Conservation (phyloP, 2,888 invertebrate genomes). For the Pterostichus niger region DNA sequence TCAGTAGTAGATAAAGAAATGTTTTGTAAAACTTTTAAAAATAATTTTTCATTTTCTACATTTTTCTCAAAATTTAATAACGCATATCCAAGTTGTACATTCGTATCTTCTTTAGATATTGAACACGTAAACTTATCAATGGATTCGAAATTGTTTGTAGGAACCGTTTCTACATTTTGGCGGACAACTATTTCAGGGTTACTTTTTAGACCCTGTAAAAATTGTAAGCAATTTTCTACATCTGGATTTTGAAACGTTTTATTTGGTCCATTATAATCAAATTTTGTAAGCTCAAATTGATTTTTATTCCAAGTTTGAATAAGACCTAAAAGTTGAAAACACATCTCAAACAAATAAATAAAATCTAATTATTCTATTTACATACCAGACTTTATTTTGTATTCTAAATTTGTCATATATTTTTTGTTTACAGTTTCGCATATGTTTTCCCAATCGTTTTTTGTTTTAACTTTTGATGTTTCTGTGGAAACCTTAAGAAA, state of each 20-base stretch:
- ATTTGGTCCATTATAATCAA: constrained; percentile 11
- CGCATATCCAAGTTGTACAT: constrained; percentile 10
- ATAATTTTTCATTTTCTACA: constrained; percentile 1
- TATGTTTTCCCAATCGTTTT: constrained; percentile 7
- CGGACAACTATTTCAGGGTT: too few species aligned
- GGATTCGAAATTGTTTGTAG: neutral
- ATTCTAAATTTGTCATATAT: constrained; percentile 10
- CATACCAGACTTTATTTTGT: constrained; percentile 18
- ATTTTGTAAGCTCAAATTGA: neutral
- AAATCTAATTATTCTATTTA: neutral
- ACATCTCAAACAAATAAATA: neutral
- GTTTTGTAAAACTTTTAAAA: neutral
- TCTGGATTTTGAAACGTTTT: constrained; percentile 1
- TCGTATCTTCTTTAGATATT: neutral
- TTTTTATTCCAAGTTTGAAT: constrained; percentile 28
- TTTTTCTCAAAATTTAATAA: constrained; percentile 6
- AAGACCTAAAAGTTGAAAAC: neutral
- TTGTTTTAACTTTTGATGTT: neutral
- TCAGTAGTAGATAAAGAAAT: constrained; percentile 12
- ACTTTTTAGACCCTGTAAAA: neutral
- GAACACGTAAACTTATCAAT: too few species aligned
- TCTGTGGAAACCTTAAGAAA: neutral
- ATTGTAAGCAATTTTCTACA: neutral
- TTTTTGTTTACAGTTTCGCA: constrained; percentile 9
- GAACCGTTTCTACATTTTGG: neutral